These are phyloP conservation scores for Ectobius pallidus DNA, from an alignment of 2,888 invertebrate genomes.

Conservation along the genomic window DNA sequence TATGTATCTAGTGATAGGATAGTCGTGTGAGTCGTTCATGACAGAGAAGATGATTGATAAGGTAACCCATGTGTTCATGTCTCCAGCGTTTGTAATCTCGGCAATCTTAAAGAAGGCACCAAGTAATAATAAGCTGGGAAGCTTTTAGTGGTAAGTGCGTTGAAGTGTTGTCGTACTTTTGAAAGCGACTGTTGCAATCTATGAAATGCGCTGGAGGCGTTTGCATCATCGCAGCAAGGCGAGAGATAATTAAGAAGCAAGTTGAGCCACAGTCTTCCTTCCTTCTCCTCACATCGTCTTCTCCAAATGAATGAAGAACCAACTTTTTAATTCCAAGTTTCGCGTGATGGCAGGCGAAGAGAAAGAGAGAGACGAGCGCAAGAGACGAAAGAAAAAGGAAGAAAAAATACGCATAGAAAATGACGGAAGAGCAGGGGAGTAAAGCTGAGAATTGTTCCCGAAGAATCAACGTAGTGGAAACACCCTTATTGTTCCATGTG, in stretches of 20 bases:
- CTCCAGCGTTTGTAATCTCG: too few species aligned
- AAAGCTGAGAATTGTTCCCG: constrained; percentile 3
- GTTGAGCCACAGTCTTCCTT: not conserved
- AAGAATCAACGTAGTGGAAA: constrained; percentile 7
- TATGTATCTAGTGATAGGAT: too few species aligned
- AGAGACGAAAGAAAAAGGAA: not conserved
- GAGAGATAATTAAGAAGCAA: constrained; percentile 15
- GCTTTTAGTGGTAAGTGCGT: too few species aligned
- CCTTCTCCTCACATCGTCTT: not conserved
- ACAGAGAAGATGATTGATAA: too few species aligned
- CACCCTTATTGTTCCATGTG: constrained; percentile 11
- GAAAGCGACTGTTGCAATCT: constrained; percentile 6
- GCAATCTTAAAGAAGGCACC: too few species aligned
- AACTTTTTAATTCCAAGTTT: constrained; percentile 11
- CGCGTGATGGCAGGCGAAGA: not conserved
- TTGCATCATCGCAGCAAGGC: constrained; percentile 12
- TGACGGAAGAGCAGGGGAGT: not conserved
- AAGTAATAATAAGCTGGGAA: too few species aligned
- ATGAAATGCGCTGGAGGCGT: not conserved
- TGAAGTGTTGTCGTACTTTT: not conserved
- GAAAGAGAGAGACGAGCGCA: not conserved
- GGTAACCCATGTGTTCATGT: too few species aligned
- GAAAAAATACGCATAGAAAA: constrained; percentile 20
- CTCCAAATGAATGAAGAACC: constrained; percentile 3
- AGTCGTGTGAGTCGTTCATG: too few species aligned